Conservation (phyloP, 2,797 vertebrate genomes). For the Diglossa cyanea region DNA sequence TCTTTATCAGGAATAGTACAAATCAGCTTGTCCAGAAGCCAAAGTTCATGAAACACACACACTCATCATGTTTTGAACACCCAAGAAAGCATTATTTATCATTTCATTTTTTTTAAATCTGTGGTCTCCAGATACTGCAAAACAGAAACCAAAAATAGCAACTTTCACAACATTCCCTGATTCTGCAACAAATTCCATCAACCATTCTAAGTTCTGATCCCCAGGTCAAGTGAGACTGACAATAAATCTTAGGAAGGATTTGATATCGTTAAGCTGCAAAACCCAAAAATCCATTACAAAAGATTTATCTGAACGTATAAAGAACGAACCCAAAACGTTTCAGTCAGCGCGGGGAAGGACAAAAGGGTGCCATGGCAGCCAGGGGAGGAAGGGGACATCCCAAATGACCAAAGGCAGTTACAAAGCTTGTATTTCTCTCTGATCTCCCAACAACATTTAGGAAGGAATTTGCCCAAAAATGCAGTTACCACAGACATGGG, state of each 20-base stretch:
- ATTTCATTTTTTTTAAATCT: neutral
- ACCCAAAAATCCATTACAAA: slow-evolving; percentile 12
- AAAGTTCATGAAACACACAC: neutral
- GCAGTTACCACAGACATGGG: neutral
- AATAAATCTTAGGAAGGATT: slow-evolving; percentile 41
- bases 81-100: neutral
- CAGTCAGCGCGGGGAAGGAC: neutral
- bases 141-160: slow-evolving; percentile 22
- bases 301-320: neutral
- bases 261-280: slow-evolving; percentile 1
- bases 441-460: neutral
- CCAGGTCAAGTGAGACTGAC: slow-evolving; percentile 10
- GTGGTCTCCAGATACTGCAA: neutral
- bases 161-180: neutral
- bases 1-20: neutral
- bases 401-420: neutral
- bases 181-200: slow-evolving; percentile 33
- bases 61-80: neutral
- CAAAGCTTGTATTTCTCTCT: neutral
- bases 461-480: neutral
- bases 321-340: neutral
- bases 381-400: neutral
- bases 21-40: neutral
- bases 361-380: neutral
- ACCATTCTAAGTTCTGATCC: neutral